Evolutionary conservation across 1,140 invertebrate species (phyloP), one percentile per base, ranked within the genome.

Genomic region (Coboldia fuscipes): DNA sequence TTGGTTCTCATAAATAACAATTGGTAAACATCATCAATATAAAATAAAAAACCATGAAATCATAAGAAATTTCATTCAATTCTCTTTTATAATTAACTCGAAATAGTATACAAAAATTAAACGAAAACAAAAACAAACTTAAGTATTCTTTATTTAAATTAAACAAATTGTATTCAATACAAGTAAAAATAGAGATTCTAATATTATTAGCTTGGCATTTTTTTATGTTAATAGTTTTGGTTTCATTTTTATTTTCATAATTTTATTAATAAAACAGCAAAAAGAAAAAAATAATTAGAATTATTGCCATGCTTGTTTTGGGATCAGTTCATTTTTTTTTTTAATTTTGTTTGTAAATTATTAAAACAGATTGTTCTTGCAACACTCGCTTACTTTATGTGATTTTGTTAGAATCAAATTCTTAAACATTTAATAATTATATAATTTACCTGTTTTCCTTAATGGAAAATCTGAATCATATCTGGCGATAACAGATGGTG

Each of bases 381-480:
- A n/a, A n/a, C n/a, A n/a, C n/a, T n/a, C n/a, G n/a, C n/a, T n/a
- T n/a, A n/a, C n/a, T n/a, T n/a, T n/a, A n/a, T n/a, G n/a, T n/a
- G n/a, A n/a, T n/a, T n/a, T n/a, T n/a, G n/a, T n/a, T n/a, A n/a
- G n/a, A n/a, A n/a, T n/a, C n/a, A n/a, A n/a, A n/a, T n/a, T n/a
- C n/a, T n/a, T n/a, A n/a, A n/a, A n/a, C n/a, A n/a, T n/a, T n/a
- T n/a, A n/a, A n/a, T n/a, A n/a, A n/a, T n/a, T n/a, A n/a, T n/a
- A 17, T 9, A 21, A 45, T 54, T 56, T 66, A 93, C 86, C 88
- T 67, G 89, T 93, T 70, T 93, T 96, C 41, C 88, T 57, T 2
- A 94, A 67, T 29, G 88, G 88, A 56, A 89, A 93, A 62, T 93
- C 86, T 41, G 79, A 71, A 44, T 77, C 75, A 48, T 74, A 75